Percentiles rank a stretch among this genome's conserved stretches.
Conservation (phyloP, 2,888 invertebrate genomes). For the Brenthis daphne region DNA sequence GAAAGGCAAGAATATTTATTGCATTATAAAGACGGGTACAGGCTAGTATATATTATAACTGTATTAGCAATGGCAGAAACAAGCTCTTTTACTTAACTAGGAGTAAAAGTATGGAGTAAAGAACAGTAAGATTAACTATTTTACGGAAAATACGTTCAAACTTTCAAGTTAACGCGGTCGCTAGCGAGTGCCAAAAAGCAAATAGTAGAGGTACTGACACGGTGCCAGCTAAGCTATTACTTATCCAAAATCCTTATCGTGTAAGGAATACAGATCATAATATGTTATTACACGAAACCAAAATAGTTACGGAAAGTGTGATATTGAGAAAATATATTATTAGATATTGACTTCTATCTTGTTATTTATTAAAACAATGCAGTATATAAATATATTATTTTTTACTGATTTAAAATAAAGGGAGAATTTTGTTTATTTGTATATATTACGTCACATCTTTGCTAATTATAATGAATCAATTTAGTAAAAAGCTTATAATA, state of each 20-base stretch:
- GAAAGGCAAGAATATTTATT: too few species aligned
- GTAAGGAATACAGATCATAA: conserved; percentile 33
- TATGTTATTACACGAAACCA: conserved; percentile 22
- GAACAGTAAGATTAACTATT: too few species aligned
- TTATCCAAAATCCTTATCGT: conserved; percentile 31
- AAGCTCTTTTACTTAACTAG: too few species aligned
- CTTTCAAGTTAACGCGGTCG: not conserved
- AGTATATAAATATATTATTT: not conserved
- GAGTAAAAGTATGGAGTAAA: too few species aligned
- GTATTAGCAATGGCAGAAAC: too few species aligned
- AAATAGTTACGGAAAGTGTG: not conserved
- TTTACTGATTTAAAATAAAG: too few species aligned
- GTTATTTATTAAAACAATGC: not conserved
- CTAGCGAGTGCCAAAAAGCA: not conserved
- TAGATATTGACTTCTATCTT: not conserved
- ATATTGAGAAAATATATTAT: not conserved
- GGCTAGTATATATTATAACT: too few species aligned
- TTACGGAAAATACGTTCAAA: not conserved
- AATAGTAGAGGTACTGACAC: conserved; percentile 35
- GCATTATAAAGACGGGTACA: too few species aligned
- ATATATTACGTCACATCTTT: too few species aligned
- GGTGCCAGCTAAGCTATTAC: conserved; percentile 47
- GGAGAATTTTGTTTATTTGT: not conserved
- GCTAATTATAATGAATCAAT: too few species aligned
- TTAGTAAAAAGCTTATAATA: too few species aligned